Evolutionary conservation across 2,113 vertebrate genomes (phyloP), one percentile per base, ranked within the genome.

Genomic region (Felis chaus): DNA sequence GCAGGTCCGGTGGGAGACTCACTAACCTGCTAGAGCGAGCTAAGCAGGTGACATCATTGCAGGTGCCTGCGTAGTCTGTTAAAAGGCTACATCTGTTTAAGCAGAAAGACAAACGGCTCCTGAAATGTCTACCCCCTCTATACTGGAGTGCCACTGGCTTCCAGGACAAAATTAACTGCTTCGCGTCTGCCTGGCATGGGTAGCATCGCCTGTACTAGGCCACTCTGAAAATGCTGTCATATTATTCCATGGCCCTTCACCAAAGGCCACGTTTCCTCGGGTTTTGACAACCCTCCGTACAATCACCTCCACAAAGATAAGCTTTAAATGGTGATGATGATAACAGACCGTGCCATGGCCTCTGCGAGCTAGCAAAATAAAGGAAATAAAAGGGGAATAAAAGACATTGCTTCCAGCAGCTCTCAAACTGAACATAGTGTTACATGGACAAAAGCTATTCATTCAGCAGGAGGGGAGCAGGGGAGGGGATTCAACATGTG

Each of bases 231-330:
- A 88, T n/a, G 21, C 45, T 16, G 18, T 57, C 39, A 14, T 41
- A 9, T 29, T 61, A 33, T 53, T 57, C 48, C 29, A 27, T 23
- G 33, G 61, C 33, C 33, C 19, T 82, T 85, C 66, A 66, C 27
- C 66, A 90, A 78, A 89, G 25, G 73, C 53, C 53, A 78, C 33
- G 19, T 79, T 74, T 79, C 76, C 48, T 89, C 61, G 25, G 39
- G 55, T 71, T 82, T 74, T 84, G 39, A 81, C 68, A 85, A 45
- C 16, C 36, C 23, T 2, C 55, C 66, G 48, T n/a, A 66, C 7
- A 65, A 80, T 80, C 39, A 53, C 80, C 57, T 82, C 89, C 73
- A 91, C 45, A n/a, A 65, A 96, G 53, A 84, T 25, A 39, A 97
- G 19, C 57, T 80, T 74, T 90, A 87, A 91, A 57, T 21, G 89